phyloP scores from a whole-genome alignment of 2,797 vertebrate genomes.

The Cirrhinus mrigala region DNA sequence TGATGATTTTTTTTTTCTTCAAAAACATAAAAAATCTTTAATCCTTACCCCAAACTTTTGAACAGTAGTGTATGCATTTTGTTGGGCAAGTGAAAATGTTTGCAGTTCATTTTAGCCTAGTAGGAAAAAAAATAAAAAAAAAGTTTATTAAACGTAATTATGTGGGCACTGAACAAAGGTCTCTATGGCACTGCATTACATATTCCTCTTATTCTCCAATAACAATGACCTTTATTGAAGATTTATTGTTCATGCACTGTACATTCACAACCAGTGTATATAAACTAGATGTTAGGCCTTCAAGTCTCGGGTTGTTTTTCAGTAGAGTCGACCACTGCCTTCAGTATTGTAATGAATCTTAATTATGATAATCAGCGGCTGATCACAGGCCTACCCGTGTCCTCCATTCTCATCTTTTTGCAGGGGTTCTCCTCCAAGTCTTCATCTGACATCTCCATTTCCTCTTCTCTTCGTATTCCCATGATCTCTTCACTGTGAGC shows the following conservation, averaged over 20 bases:
- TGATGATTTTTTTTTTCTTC: neutral
- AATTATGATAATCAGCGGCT: slow-evolving; percentile 13
- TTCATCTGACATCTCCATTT: slow-evolving; percentile 99
- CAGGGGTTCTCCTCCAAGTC: slow-evolving; percentile 86
- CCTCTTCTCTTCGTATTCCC: slow-evolving; percentile 94
- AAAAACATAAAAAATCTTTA: neutral
- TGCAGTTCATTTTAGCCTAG: neutral
- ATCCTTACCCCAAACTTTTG: neutral
- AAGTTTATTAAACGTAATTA: neutral
- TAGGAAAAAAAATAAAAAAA: neutral
- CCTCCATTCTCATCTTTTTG: slow-evolving; percentile 87
- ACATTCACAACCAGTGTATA: neutral
- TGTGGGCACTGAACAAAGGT: neutral
- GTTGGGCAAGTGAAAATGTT: neutral
- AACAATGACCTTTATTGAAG: neutral
- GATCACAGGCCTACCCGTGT: slow-evolving; percentile 81
- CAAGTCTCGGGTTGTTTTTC: neutral
- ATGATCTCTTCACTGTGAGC: slow-evolving; percentile 97
- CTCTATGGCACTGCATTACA: neutral
- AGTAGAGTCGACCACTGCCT: neutral
- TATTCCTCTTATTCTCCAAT: neutral
- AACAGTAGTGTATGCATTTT: neutral
- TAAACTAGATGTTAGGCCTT: neutral
- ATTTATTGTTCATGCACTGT: neutral
- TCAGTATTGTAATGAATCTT: neutral